Base-by-base conservation (phyloP, 2,888 invertebrate genomes). In the Timema podura region DNA sequence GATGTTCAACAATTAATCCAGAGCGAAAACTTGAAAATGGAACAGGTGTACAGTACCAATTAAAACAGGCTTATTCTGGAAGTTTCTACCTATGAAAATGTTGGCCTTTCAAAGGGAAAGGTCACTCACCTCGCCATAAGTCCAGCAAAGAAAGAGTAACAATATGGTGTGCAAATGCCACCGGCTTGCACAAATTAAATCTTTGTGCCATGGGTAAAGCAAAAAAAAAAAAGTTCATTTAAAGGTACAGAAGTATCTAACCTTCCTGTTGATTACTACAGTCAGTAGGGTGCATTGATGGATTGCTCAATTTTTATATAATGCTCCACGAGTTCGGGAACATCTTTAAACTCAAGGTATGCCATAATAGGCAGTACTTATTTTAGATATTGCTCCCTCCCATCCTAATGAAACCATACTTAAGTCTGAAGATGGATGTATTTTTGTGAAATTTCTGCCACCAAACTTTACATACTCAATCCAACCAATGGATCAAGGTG, bases 121-220 rank as follows among this genome's bases (percentile, higher is more conserved):
- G n/a, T 1, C 6, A 2, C 2, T 30, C 30, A n/a, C 30, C 61
- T 16, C 44, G 2, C 30, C 61, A 61, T 45, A 61, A 61, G n/a
- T 61, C 61, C 30, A 61, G 61, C 61, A 61, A 61, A 30, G 61
- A 30, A n/a, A 6, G 44, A 6, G 8, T 61, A 6, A 61, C 61
- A 44, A 30, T 30, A 15, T 44, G 16, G 30, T 44, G 44, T 44
- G 61, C 61, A 13, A 61, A 61, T 61, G 44, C 44, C 5, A 61
- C 0, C 9, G 16, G 61, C 9, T 10, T 6, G 13, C 6, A 61
- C 61, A 61, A 61, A 30, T 61, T 8, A 61, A 61, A 61, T 61
- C 45, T 5, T 45, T 61, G 44, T 61, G 61, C 11, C 11, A 11
- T 1, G 5, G 61, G 7, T 30, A 3, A 61, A 61, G 13, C 44